A percentile compares a stretch with the other conserved stretches of the same genome.
phyloP scores from a whole-genome alignment of 2,113 vertebrate genomes.

The Ageneiosus marmoratus region DNA sequence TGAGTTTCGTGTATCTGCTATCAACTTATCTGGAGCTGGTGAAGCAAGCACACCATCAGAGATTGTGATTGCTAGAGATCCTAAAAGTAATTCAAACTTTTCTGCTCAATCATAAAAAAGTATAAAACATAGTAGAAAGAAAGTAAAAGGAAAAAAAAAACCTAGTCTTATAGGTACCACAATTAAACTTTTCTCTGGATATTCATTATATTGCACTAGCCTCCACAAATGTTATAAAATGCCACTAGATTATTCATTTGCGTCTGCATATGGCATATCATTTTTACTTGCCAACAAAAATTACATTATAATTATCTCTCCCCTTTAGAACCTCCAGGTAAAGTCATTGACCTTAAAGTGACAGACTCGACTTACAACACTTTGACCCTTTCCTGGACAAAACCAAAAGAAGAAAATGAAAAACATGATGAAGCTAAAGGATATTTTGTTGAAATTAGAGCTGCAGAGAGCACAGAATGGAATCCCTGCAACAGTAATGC shows the following conservation, averaged over 20 bases:
- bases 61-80: constrained; percentile 78
- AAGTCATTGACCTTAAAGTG: constrained; percentile 80
- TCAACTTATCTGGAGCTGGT: constrained; percentile 82
- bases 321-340: constrained; percentile 78
- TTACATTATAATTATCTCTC: constrained; percentile 40
- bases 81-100: constrained; percentile 76
- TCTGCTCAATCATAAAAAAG: not conserved
- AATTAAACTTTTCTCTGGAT: not conserved
- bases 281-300: constrained; percentile 6
- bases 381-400: constrained; percentile 81
- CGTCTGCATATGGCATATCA: not conserved
- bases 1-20: constrained; percentile 84
- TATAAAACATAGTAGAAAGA: not conserved
- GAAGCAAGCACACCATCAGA: constrained; percentile 81
- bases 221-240: not conserved
- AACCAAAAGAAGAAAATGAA: constrained; percentile 68
- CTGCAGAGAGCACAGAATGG: constrained; percentile 78
- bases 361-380: constrained; percentile 79
- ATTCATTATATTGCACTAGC: not conserved
- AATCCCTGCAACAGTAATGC: constrained; percentile 74
- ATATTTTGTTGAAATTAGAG: constrained; percentile 83
- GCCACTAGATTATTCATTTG: not conserved
- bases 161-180: not conserved
- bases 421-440: constrained; percentile 75
- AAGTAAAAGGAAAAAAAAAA: not conserved